Conservation (phyloP, 2,888 invertebrate species). For the Eilema sororculum region DNA sequence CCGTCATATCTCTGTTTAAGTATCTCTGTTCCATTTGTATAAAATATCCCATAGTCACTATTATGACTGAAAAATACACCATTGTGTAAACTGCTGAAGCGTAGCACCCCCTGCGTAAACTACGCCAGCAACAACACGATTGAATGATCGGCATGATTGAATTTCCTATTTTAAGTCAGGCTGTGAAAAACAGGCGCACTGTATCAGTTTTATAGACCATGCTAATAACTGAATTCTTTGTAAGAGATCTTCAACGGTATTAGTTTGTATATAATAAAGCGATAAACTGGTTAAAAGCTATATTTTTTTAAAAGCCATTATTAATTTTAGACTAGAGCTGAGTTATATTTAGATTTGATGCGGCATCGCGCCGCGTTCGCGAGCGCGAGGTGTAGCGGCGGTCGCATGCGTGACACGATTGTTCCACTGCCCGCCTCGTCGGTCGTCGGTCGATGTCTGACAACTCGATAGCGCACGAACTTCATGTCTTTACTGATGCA, state of each 20-base stretch:
- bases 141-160: conserved; percentile 90
- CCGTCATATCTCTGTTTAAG: conserved; percentile 85
- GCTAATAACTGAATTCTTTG: background rate
- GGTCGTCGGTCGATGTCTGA: background rate
- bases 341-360: conserved; percentile 1
- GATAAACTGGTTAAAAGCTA: background rate
- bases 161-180: conserved; percentile 7
- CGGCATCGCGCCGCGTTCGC: conserved; percentile 4
- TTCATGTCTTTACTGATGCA: background rate
- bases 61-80: conserved; percentile 90
- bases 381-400: background rate
- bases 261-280: background rate
- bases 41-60: conserved; percentile 88
- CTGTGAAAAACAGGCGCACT: background rate
- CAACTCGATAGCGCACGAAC: conserved; percentile 4
- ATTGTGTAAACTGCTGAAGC: conserved; percentile 90
- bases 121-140: conserved; percentile 92
- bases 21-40: conserved; percentile 90
- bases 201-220: background rate
- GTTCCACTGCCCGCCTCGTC: background rate
- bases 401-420: conserved; percentile 3
- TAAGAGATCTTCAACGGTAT: background rate
- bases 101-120: conserved; percentile 91
- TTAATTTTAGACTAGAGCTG: background rate
- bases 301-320: background rate